Base-by-base conservation (phyloP, 2,888 invertebrate species). In the Macroteleia sp. region DNA sequence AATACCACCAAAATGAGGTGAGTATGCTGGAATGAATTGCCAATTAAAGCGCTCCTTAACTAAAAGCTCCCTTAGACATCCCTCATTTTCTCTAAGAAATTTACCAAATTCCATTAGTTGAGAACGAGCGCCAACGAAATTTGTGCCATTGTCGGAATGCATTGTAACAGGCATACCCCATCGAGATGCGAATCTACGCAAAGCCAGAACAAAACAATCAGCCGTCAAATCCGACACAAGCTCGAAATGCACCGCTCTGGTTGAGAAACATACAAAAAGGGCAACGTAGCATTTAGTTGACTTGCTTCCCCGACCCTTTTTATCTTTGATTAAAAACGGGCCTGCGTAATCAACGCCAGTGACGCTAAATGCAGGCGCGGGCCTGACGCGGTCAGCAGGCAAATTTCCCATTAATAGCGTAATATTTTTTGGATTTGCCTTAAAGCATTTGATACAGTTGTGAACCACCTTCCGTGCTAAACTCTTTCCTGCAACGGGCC, bases 111-210 rank as follows among this genome's bases (percentile, higher is more conserved):
- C 32, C 19, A n/a, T 12, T 2, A 52, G 19, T 10, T 32, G 28
- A 39, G 42, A 14, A 1, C 46, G 61, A 0, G 83, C 79, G 1
- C 82, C 80, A 6, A 82, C 75, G 44, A 78, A 83, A 46, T 84
- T 85, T 0, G 81, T 87, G 0, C 82, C 86, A 36, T 83, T 82
- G 32, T 87, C 86, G 5, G 79, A 82, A 44, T 62, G 79, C 2
- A 86, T 75, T 3, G 59, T 22, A n/a, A n/a, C 30, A 1, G 79
- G 74, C 34, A 73, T 77, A 6, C 86, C 85, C 9, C 86, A 71
- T 1, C 85, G 54, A 0, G 81, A 52, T 10, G 30, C 30, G 30
- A 30, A 30, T 30, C 30, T 30, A 30, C 30, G 30, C 2, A 30
- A 10, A 30, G 83, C 79, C 2, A 79, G 59, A 10, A 87, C 16